These are phyloP conservation scores for Epinephelus awoara DNA, from an alignment of 2,797 vertebrate species.

Conservation along the genomic window DNA sequence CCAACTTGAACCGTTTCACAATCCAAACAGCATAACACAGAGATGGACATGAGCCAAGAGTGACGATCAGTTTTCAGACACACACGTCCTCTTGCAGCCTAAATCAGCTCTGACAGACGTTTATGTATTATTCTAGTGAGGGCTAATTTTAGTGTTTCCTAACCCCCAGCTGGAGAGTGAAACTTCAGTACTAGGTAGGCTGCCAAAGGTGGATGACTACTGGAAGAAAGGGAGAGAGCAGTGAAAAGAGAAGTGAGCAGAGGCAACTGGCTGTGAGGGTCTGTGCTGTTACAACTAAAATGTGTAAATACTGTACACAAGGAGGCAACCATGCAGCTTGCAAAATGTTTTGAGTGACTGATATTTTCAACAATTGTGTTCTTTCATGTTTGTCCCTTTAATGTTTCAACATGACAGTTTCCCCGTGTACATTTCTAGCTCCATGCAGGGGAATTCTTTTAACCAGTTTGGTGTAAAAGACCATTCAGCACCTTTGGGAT, in stretches of 20 bases:
- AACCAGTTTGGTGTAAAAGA: too few species aligned
- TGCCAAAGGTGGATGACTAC: slow-evolving; percentile 60
- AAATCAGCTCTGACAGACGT: slow-evolving; percentile 75
- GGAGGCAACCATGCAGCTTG: neutral
- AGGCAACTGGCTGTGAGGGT: neutral
- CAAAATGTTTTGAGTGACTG: neutral
- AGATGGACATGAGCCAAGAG: slow-evolving; percentile 72
- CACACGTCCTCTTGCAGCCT: slow-evolving; percentile 35
- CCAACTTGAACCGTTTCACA: slow-evolving; percentile 61
- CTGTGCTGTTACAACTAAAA: neutral
- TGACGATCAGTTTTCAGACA: slow-evolving; percentile 68
- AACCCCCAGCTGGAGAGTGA: slow-evolving; percentile 60
- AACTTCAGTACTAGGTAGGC: slow-evolving; percentile 43
- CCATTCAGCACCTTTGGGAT: too few species aligned
- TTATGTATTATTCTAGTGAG: slow-evolving; percentile 74
- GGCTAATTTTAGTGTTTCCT: slow-evolving; percentile 73
- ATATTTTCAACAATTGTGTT: neutral
- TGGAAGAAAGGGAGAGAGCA: slow-evolving; percentile 29
- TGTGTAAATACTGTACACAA: neutral
- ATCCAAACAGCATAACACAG: slow-evolving; percentile 68
- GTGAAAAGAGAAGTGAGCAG: neutral
- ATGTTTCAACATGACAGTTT: neutral
- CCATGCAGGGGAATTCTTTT: too few species aligned
- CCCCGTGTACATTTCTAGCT: neutral
- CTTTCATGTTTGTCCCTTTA: neutral